Percentiles rank a stretch among this genome's conserved stretches.
These are phyloP conservation scores for Neotoma lepida DNA, from an alignment of 2,113 vertebrate species.

Conservation along the genomic window DNA sequence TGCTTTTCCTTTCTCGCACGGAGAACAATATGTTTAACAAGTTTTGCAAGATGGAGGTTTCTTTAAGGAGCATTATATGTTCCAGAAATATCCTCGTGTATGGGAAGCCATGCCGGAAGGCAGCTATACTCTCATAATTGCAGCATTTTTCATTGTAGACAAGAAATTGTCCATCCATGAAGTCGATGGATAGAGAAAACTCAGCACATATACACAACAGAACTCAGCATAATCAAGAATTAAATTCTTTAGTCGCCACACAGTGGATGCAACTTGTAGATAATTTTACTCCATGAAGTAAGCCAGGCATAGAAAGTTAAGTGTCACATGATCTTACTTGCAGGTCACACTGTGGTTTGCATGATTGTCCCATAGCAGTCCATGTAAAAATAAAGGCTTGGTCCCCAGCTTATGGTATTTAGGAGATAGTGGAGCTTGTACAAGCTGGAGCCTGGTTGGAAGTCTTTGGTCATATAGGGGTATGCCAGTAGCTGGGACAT, in stretches of 20 bases:
- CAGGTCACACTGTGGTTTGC: neutral
- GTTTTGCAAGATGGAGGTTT: neutral
- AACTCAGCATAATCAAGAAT: neutral
- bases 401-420: neutral
- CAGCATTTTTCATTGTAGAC: neutral
- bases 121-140: neutral
- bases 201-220: no score
- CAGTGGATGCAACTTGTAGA: neutral
- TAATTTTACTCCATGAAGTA: neutral
- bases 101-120: neutral
- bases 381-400: no score
- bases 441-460: neutral
- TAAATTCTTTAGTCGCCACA: neutral
- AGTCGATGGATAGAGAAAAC: neutral
- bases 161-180: neutral
- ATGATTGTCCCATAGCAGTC: neutral
- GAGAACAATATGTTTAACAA: neutral
- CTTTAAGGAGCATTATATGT: neutral
- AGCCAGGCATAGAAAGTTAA: neutral
- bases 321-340: neutral
- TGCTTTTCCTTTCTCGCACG: neutral
- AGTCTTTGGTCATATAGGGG: neutral
- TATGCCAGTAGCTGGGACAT: neutral
- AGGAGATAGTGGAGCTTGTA: neutral
- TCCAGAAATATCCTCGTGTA: neutral